phyloP scores from a whole-genome alignment of 2,113 vertebrate species.

The Odobenus rosmarus region DNA sequence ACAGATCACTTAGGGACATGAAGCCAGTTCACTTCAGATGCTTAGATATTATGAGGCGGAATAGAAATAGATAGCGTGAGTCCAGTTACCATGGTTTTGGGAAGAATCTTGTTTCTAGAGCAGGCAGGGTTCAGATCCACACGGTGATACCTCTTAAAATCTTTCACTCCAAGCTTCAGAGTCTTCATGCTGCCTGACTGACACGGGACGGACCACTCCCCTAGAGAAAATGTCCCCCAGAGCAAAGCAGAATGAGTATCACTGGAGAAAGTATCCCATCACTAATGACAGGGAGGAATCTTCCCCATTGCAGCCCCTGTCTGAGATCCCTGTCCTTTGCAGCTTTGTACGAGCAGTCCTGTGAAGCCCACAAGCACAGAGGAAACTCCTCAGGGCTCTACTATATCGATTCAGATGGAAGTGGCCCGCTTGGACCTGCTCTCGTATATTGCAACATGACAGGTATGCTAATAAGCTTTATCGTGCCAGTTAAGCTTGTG shows the following conservation, averaged over 20 bases:
- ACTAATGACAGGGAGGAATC: constrained; percentile 2
- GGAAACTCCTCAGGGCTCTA: constrained; percentile 92
- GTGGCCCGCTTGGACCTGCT: constrained; percentile 90
- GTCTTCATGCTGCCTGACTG: background rate
- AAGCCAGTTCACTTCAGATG: background rate
- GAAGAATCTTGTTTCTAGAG: background rate
- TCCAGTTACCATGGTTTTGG: background rate
- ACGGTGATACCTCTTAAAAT: background rate
- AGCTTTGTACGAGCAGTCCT: constrained; percentile 94
- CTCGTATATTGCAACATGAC: constrained; percentile 59
- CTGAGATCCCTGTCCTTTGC: constrained; percentile 75
- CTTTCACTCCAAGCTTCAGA: background rate
- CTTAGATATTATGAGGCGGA: background rate
- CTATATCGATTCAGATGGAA: constrained; percentile 93
- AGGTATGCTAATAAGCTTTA: constrained; percentile 48
- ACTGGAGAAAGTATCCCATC: background rate
- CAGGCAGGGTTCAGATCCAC: background rate
- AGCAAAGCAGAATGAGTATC: background rate
- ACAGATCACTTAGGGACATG: background rate
- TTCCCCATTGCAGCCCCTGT: background rate
- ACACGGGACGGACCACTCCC: background rate
- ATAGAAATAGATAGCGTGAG: background rate
- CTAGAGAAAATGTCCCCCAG: background rate
- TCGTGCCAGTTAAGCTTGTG: no score
- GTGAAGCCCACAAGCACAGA: constrained; percentile 94